Percentiles rank a stretch among this genome's conserved stretches.
Conservation (phyloP, 1,140 invertebrate genomes). For the Hormaphis cornu region DNA sequence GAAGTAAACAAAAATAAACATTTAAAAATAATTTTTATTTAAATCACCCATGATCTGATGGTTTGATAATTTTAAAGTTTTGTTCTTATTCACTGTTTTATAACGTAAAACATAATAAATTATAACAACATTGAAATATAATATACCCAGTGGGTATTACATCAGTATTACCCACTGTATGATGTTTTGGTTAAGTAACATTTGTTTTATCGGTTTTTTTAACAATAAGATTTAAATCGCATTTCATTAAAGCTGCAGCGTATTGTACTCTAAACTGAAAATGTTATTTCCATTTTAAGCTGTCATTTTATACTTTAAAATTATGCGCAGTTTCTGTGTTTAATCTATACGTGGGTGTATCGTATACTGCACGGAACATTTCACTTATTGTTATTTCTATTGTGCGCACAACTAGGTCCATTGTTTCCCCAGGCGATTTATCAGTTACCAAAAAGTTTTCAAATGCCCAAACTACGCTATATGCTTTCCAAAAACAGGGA, state of each 20-base stretch:
- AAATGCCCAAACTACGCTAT: not conserved
- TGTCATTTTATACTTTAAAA: not conserved
- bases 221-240: not conserved
- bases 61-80: no score
- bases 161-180: no score
- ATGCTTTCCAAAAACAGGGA: slow-evolving; percentile 4
- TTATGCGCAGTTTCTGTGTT: not conserved
- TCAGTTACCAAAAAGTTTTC: slow-evolving; percentile 10
- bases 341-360: not conserved
- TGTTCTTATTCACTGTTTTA: no score
- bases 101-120: no score
- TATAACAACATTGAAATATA: no score
- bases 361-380: not conserved
- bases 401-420: not conserved
- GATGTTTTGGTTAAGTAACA: no score
- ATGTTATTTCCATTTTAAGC: not conserved
- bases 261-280: no score
- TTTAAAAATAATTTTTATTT: no score
- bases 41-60: no score
- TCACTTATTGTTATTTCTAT: slow-evolving; percentile 7
- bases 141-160: no score
- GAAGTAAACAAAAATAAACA: no score
- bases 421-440: slow-evolving; percentile 3
- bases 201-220: not conserved
- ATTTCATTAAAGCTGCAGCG: not conserved